These are phyloP conservation scores for Pelobates cultripes DNA, from an alignment of 2,797 vertebrate species.

Conservation along the genomic window DNA sequence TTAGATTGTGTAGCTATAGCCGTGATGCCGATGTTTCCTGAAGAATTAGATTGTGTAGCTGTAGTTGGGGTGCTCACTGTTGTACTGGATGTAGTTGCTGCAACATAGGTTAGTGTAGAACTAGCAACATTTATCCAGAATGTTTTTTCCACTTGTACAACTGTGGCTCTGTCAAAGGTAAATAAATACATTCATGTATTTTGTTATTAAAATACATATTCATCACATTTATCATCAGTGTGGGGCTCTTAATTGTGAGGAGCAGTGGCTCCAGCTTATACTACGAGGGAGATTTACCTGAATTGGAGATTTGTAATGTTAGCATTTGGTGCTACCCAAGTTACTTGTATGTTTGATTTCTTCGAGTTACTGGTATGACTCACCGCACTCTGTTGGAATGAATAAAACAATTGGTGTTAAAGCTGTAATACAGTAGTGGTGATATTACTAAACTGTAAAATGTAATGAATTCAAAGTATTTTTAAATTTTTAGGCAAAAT, in stretches of 20 bases:
- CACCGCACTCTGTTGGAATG: constrained; percentile 17
- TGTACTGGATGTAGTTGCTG: background rate
- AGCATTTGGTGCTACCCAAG: constrained; percentile 14
- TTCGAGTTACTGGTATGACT: constrained; percentile 4
- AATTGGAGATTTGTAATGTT: constrained; percentile 5
- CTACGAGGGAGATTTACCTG: background rate
- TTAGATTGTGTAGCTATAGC: background rate
- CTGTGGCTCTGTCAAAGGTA: constrained; percentile 7
- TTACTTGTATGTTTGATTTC: constrained; percentile 25
- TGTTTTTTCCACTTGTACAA: background rate
- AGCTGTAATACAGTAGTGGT: no score
- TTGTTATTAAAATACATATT: no score
- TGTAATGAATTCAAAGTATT: no score
- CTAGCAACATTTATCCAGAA: constrained; percentile 8
- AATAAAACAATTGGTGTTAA: background rate
- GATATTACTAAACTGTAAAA: no score
- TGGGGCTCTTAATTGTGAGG: no score
- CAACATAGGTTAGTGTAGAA: background rate
- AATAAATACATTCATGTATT: background rate
- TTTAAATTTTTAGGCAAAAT: no score
- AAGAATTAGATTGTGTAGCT: background rate
- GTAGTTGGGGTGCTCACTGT: background rate
- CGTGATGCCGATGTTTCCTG: background rate
- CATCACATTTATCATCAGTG: no score
- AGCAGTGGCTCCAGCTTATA: background rate